These are phyloP conservation scores for Falco naumanni DNA, from an alignment of 2,797 vertebrate species.

Conservation along the genomic window DNA sequence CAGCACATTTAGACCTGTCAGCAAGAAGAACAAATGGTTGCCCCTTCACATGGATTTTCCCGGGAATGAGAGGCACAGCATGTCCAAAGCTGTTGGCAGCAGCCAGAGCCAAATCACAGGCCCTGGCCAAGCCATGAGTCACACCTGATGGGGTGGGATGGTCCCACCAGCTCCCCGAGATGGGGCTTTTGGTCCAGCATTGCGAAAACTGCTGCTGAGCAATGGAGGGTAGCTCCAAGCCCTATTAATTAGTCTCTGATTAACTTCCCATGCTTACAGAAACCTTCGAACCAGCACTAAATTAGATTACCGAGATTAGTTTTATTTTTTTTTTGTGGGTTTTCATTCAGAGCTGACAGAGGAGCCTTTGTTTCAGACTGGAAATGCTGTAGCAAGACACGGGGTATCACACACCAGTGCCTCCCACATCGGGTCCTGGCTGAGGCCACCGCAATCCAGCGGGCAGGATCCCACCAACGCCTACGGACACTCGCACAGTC, in stretches of 20 bases:
- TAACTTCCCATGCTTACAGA: background rate
- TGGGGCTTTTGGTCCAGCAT: accelerated
- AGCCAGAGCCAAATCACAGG: background rate
- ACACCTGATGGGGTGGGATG: background rate
- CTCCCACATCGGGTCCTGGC: accelerated
- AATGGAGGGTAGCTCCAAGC: background rate
- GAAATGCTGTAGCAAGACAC: accelerated
- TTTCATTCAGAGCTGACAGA: background rate
- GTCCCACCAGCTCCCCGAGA: background rate
- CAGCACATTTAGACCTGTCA: background rate
- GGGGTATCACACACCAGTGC: background rate
- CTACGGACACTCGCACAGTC: accelerated
- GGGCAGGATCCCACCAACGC: background rate
- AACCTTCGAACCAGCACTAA: background rate
- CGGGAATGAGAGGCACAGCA: no score
- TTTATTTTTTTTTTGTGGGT: background rate
- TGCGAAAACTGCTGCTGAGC: background rate
- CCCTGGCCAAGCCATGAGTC: accelerated
- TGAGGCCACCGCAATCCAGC: accelerated
- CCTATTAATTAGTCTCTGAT: background rate
- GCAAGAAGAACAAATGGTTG: background rate
- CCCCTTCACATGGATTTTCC: background rate
- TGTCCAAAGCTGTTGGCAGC: background rate
- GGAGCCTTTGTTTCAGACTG: background rate
- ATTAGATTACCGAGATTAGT: background rate